Evolutionary conservation across 2,113 vertebrate genomes (phyloP).

Genomic region (Sminthopsis crassicaudata): DNA sequence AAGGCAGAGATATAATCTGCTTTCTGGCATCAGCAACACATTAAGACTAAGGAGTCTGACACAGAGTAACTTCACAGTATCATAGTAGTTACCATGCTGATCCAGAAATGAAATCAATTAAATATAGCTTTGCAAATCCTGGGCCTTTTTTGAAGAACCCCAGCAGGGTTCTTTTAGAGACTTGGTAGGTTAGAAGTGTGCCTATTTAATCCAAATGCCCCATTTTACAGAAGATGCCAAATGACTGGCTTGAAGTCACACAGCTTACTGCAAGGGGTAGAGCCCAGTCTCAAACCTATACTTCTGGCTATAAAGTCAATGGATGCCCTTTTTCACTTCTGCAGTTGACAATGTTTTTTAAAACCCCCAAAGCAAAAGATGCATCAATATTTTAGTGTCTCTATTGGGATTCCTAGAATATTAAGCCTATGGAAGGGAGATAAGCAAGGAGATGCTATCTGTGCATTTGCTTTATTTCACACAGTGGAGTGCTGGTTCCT

Average conservation of each 20-base stretch:
- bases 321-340: not conserved
- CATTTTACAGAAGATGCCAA: not conserved
- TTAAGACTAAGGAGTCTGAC: not conserved
- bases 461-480: conserved; percentile 28
- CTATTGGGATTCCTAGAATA: not conserved
- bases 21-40: not conserved
- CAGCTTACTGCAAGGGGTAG: not conserved
- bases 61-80: not conserved
- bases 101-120: not conserved
- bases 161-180: not conserved
- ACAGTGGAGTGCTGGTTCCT: conserved; percentile 94
- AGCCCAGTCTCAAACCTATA: not conserved
- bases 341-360: not conserved
- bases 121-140: not conserved
- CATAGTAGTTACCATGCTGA: not conserved
- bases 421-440: not conserved
- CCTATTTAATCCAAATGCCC: too few relatives aligned
- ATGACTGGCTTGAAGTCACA: not conserved
- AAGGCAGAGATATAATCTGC: not conserved
- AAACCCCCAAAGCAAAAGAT: not conserved
- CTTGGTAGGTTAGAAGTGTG: not conserved
- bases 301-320: not conserved
- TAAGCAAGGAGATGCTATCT: not conserved
- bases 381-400: not conserved
- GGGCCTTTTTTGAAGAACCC: too few relatives aligned